Evolutionary conservation across 2,888 invertebrate genomes (phyloP), one percentile per base, ranked within the genome.

Genomic region (Aphelenchoides bicaudatus): DNA sequence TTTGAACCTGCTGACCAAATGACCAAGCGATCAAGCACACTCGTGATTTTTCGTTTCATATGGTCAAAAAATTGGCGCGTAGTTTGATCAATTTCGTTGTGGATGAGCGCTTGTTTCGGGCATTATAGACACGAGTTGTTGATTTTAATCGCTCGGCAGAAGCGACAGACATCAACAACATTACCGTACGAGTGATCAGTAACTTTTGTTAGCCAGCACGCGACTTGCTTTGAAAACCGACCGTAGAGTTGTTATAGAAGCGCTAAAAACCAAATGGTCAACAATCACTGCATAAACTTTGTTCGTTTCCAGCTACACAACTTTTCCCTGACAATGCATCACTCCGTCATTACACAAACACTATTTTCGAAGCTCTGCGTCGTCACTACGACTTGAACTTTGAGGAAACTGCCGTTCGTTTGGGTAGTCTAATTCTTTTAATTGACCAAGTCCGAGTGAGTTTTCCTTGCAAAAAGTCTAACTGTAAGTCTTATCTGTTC

Each of bases 321-420:
- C 43, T 43, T 8, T 43, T 43, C 43, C 43, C 43, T n/a, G 43
- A 43, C 10, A 43, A 43, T 43, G 8, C 6, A 43, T 10, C 43
- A 8, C 16, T 21, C 25, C 43, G 43, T 21, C 10, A 6, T 10
- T 43, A 21, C 23, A 43, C 43, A n/a, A 10, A 43, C 43, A 43
- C 6, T 8, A n/a, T 43, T n/a, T 43, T 43, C 43, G 16, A 43
- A n/a, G 43, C 43, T 21, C 43, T 43, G 10, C 43, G 25, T 25
- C 10, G 43, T 21, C 43, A 43, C 23, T 43, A 43, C 43, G 43
- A 43, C 21, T n/a, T 43, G 43, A 43, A 43, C 25, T 43, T 43
- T 25, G 43, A 43, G n/a, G 43, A 43, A 6, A 43, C 43, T 19
- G 21, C 43, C 10, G 25, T 43, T n/a, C 43, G 43, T 10, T 21